Base-by-base conservation (phyloP, 2,797 vertebrate genomes). In the Denticeps clupeoides region DNA sequence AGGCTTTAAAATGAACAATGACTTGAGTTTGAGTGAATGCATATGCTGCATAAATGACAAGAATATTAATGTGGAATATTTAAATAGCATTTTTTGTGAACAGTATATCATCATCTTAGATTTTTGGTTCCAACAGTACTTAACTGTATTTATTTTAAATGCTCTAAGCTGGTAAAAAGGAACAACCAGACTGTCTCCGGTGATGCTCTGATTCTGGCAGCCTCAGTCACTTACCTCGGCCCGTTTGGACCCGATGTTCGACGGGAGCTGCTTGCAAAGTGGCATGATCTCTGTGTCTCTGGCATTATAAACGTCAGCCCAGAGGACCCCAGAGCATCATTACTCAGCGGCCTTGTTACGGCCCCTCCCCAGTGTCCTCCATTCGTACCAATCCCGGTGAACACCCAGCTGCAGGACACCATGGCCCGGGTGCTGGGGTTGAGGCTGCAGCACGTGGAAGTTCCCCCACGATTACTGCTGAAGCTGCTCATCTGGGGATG, bases 141-240 rank as follows among this genome's bases (percentile, higher is more conserved):
- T n/a, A n/a, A n/a, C n/a, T n/a, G n/a, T n/a, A n/a, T n/a, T n/a
- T n/a, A n/a, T 1, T 16, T 1, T 51, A 25, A 46, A 53, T 7
- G 11, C 21, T 8, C 31, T 31, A 84, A 83, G 68, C n/a, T 74
- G 11, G 44, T 67, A 44, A 62, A 74, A 41, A 8, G 55, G n/a
- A 43, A 32, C 15, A 45, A 33, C 1, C 32, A 56, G 21, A 77
- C 70, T 0, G 5, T 79, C 23, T 35, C 56, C 0, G 86, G 86
- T 5, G 84, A 92, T 10, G 72, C 87, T 3, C 67, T 94, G 4
- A 45, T 89, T 25, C 63, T 83, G 40, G 83, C 89, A 3, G 87
- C 86, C 1, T 50, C 72, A 11, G 28, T 87, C 7, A 50, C 74
- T 5, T 93, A 93, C 64, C 68, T 86, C 45, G 88, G 89, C 7